Conservation (phyloP, 2,797 vertebrate genomes). For the Dromococcyx pavoninus region DNA sequence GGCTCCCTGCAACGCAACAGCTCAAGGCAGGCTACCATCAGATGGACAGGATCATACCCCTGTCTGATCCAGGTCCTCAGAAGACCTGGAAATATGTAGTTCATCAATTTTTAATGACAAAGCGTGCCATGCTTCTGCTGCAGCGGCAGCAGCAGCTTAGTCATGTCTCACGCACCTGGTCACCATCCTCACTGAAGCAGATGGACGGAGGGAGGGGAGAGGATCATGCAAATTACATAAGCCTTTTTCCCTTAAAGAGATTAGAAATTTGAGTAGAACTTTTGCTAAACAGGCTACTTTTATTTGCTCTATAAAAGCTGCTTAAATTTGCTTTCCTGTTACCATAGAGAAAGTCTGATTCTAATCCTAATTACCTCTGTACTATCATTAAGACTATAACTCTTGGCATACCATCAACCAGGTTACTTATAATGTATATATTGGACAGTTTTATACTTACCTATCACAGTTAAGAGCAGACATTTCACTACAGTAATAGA, state of each 20-base stretch:
- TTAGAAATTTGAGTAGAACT: background rate
- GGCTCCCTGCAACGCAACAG: background rate
- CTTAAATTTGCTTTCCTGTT: background rate
- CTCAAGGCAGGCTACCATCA: background rate
- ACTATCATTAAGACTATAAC: background rate
- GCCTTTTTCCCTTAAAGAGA: background rate
- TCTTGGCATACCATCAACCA: background rate
- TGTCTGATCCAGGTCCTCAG: background rate
- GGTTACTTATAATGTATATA: background rate
- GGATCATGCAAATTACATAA: background rate
- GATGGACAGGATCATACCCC: background rate
- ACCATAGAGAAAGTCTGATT: background rate
- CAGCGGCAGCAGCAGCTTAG: background rate
- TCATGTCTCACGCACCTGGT: background rate
- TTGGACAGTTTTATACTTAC: background rate
- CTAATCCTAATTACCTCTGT: background rate
- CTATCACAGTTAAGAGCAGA: background rate
- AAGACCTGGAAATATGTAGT: background rate
- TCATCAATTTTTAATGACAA: background rate
- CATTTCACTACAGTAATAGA: background rate
- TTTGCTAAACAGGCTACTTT: background rate
- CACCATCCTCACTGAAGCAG: background rate
- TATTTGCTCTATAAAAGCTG: background rate
- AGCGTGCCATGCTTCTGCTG: rapidly evolving
- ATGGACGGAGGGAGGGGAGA: background rate